Percentiles rank a stretch among this genome's conserved stretches.
These are phyloP conservation scores for Trachymyrmex cornetzi DNA, from an alignment of 1,140 invertebrate species.

Conservation along the genomic window DNA sequence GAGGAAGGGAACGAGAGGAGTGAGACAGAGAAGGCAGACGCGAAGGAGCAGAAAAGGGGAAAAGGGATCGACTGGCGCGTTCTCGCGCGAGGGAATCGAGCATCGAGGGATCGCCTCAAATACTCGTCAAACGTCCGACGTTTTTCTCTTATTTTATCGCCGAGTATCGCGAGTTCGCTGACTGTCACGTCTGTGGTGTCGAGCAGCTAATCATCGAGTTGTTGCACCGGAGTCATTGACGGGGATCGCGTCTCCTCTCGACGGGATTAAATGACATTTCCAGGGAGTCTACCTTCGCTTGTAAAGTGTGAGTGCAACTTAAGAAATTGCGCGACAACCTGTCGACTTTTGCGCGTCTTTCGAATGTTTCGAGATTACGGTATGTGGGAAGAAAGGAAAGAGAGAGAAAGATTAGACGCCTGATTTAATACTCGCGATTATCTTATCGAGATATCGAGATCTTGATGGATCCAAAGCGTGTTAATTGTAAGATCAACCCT, in stretches of 20 bases:
- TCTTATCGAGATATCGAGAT: neutral
- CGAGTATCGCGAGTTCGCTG: neutral
- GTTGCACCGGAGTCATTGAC: neutral
- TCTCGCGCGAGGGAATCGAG: constrained; percentile 23
- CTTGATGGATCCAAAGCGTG: neutral
- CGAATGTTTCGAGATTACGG: neutral
- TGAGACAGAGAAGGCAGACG: neutral
- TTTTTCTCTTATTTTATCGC: neutral
- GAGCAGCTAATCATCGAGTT: neutral
- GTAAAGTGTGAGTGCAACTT: constrained; percentile 41
- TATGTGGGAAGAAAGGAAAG: neutral
- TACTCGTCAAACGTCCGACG: neutral
- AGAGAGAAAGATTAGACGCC: neutral
- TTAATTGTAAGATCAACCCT: constrained; percentile 1
- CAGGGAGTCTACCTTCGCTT: constrained; percentile 21
- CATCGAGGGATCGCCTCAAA: neutral
- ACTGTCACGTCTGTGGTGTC: constrained; percentile 21
- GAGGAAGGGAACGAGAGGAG: neutral
- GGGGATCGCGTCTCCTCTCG: neutral
- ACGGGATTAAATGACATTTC: constrained; percentile 55
- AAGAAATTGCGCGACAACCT: neutral
- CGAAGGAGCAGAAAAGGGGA: neutral
- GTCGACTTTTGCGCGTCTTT: neutral
- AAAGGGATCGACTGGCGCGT: constrained; percentile 28
- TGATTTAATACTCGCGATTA: neutral